phyloP scores from a whole-genome alignment of 2,113 vertebrate genomes.

The Gorilla gorilla region DNA sequence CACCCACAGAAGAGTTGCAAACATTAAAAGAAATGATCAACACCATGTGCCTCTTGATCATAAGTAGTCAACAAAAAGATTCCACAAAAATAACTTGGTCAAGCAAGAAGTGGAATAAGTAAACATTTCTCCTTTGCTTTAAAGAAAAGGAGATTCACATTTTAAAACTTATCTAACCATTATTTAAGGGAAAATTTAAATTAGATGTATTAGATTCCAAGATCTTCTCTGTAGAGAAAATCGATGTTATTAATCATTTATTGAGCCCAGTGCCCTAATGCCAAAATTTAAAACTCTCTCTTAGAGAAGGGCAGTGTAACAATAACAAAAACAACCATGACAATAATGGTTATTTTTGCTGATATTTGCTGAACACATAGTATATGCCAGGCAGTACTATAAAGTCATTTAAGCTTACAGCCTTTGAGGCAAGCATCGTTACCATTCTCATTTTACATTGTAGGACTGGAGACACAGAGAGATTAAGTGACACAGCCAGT shows the following conservation, averaged over 20 bases:
- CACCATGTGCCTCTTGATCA: neutral
- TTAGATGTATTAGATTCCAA: neutral
- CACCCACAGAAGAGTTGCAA: neutral
- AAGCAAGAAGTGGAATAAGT: neutral
- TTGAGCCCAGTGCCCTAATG: neutral
- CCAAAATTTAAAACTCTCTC: neutral
- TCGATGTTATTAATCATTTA: conserved; percentile 26
- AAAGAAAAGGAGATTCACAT: neutral
- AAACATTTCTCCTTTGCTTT: neutral
- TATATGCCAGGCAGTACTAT: neutral
- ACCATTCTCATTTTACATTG: neutral
- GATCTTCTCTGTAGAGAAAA: conserved; percentile 20
- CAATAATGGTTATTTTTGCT: neutral
- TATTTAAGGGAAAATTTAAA: conserved; percentile 22
- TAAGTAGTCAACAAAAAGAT: neutral
- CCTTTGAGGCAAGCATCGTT: neutral
- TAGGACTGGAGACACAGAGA: neutral
- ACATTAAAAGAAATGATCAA: neutral
- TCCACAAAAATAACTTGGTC: conserved; percentile 21
- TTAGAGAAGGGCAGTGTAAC: neutral
- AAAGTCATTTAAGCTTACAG: neutral
- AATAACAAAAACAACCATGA: neutral
- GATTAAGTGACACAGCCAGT: neutral
- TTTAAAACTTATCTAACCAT: conserved; percentile 38
- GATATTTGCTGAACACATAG: neutral